Conservation (phyloP, 2,113 vertebrate genomes). For the Calonectris borealis region DNA sequence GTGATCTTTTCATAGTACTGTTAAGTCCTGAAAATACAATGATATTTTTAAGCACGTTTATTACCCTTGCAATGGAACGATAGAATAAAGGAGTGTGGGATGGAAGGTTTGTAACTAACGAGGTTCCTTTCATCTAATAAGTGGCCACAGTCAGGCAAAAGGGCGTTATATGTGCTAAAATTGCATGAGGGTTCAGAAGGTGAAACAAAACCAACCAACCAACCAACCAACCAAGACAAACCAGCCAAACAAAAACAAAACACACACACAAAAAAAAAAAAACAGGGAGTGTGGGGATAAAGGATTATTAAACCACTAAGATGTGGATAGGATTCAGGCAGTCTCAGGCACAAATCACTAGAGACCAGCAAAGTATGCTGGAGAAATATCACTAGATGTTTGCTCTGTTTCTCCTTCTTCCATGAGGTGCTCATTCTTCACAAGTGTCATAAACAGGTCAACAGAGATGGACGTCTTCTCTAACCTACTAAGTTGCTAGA, state of each 20-base stretch:
- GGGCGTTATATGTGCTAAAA: neutral
- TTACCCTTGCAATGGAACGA: neutral
- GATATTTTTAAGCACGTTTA: neutral
- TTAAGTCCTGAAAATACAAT: neutral
- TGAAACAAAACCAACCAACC: neutral
- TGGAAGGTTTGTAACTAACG: neutral
- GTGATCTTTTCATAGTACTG: neutral
- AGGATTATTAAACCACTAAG: neutral
- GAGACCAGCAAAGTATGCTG: neutral
- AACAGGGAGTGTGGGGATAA: accelerated
- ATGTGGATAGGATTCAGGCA: neutral
- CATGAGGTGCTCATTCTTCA: neutral
- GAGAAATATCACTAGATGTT: neutral
- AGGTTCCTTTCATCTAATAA: neutral
- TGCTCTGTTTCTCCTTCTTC: neutral
- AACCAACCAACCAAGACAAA: neutral
- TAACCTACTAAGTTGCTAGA: neutral
- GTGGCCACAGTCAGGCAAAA: neutral
- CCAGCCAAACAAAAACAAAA: neutral
- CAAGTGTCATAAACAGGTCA: neutral
- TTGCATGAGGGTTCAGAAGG: neutral
- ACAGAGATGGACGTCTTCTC: neutral
- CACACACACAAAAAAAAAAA: neutral
- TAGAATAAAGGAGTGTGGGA: neutral
- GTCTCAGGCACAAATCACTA: neutral